A percentile compares a stretch with the other conserved stretches of the same genome.
phyloP scores from a whole-genome alignment of 2,113 vertebrate genomes.

The Oryzias melastigma region DNA sequence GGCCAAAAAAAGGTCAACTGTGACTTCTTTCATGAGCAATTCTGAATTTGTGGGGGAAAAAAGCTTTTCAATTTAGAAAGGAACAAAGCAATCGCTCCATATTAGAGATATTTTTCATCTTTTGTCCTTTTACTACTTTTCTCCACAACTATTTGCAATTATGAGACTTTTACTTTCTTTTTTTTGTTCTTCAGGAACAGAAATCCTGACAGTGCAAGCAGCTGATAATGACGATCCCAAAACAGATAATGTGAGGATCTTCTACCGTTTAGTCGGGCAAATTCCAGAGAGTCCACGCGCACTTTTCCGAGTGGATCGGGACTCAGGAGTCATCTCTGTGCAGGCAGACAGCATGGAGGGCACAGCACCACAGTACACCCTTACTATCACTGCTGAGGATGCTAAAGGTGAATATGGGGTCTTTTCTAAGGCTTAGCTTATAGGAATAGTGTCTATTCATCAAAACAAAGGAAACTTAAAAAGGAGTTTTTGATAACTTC shows the following conservation, averaged over 20 bases:
- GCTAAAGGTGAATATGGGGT: slow-evolving; percentile 71
- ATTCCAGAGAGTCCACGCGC: slow-evolving; percentile 76
- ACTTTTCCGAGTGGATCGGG: slow-evolving; percentile 74
- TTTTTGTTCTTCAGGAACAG: slow-evolving; percentile 65
- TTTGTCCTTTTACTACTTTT: slow-evolving; percentile 1
- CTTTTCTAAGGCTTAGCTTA: neutral
- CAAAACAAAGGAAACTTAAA: neutral
- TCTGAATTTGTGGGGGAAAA: no score
- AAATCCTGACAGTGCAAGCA: slow-evolving; percentile 76
- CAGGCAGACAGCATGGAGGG: slow-evolving; percentile 71
- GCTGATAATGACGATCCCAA: slow-evolving; percentile 79
- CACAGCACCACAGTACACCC: slow-evolving; percentile 64
- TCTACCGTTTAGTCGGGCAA: slow-evolving; percentile 71
- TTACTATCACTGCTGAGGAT: slow-evolving; percentile 75
- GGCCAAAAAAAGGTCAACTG: neutral
- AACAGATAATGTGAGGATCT: slow-evolving; percentile 75
- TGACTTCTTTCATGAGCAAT: neutral
- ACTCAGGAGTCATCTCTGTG: slow-evolving; percentile 70
- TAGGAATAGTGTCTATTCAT: neutral
- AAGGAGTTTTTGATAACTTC: neutral
- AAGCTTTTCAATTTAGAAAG: no score
- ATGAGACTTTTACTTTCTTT: no score
- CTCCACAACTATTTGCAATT: neutral
- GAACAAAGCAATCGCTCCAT: no score
- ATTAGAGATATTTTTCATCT: neutral